Evolutionary conservation across 2,113 vertebrate genomes (phyloP).

Genomic region (Periophthalmodon schlosseri): DNA sequence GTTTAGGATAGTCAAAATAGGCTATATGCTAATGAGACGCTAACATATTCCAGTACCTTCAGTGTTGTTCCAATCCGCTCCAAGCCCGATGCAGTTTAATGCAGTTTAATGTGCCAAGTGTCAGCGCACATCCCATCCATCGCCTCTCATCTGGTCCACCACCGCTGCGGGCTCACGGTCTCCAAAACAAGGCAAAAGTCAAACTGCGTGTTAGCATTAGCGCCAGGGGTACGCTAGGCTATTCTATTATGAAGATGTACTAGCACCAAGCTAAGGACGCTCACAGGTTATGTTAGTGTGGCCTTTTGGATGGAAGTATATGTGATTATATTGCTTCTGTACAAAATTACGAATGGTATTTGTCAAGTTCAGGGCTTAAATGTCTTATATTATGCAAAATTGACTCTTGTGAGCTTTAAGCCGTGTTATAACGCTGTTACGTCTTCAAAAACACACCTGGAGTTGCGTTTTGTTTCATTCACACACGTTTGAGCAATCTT

Average conservation of each 20-base stretch:
- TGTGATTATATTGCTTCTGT: too few species aligned
- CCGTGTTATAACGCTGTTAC: too few species aligned
- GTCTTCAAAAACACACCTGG: too few species aligned
- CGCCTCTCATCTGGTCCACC: background rate
- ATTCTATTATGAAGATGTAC: background rate
- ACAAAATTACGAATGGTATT: too few species aligned
- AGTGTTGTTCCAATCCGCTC: too few species aligned
- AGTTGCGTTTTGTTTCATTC: too few species aligned
- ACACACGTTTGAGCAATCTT: too few species aligned
- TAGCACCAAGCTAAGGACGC: background rate
- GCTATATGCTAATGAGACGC: background rate
- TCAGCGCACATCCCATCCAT: background rate
- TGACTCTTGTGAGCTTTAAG: too few species aligned
- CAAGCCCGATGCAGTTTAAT: background rate
- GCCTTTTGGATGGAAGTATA: too few species aligned
- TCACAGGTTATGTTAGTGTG: background rate
- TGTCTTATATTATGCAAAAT: too few species aligned
- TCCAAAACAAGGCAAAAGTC: slow-evolving; percentile 1
- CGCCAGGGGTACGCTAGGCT: background rate
- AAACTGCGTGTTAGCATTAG: background rate
- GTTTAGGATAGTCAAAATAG: background rate
- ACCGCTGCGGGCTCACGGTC: background rate
- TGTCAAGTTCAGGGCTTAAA: too few species aligned
- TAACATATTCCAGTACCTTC: background rate
- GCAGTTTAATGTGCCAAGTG: background rate